Base-by-base conservation (phyloP, 2,797 vertebrate genomes). In the Oreortyx pictus region DNA sequence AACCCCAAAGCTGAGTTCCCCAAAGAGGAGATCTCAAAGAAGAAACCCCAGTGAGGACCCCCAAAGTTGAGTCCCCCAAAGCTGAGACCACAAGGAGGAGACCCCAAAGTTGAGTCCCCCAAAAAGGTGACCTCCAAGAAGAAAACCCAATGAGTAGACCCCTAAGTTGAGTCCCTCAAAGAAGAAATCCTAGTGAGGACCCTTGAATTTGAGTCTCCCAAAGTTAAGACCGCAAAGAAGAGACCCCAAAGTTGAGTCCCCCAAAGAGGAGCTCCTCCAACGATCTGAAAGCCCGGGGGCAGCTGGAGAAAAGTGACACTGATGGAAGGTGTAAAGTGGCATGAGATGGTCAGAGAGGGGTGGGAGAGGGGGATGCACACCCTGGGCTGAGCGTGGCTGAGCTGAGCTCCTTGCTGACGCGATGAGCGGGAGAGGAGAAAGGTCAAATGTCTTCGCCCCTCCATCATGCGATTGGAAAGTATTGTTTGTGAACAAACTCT, bases 401-500 rank as follows among this genome's bases (percentile, higher is more conserved):
- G 61, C 61, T 29, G 39, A 43, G 61, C 13, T 13, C 39, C 12
- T 64, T 11, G 16, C 29, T 41, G 29, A 64, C 14, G 56, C 22
- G 20, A n/a, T n/a, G 39, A 64, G 27, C 24, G n/a, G 35, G 18
- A 35, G 74, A 56, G 68, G 43, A 92, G 70, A 79, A 67, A n/a
- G 37, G 16, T 92, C 19, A 27, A 59, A 47, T 31, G n/a, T 57
- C 74, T 88, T 71, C 5, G 0, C 37, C 75, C 31, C 73, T 76
- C 84, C 6, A 65, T 59, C 79, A 22, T 35, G 83, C 73, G 41
- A 82, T 94, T 82, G 95, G 96, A 93, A 96, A 95, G 91, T 88
- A 43, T 73, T 80, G 93, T n/a, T 94, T 94, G 77, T 54, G 41
- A 41, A 46, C 70, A 37, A 41, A 81, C 67, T 89, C 88, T 94